Base-by-base conservation (phyloP, 1,140 invertebrate genomes). In the Linepithema humile region DNA sequence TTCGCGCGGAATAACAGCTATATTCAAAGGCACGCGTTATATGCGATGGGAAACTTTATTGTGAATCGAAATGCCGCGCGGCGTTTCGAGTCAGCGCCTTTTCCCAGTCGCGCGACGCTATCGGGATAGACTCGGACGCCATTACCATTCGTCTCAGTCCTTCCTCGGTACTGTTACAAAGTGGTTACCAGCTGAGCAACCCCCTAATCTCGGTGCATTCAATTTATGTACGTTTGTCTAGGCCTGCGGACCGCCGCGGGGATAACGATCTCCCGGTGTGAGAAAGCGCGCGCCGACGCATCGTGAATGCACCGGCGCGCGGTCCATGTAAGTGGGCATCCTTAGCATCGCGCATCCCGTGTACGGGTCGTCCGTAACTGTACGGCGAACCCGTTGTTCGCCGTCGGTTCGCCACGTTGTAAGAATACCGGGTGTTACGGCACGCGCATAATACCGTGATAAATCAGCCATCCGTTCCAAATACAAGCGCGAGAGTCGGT, bases 191-290 rank as follows among this genome's bases (percentile, higher is more conserved):
- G 75, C 74, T 84, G 67, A 82, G 86, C 57, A 50, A 69, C 62
- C 69, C 78, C 80, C 67, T 86, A 85, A 83, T 83, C 87, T 80
- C 74, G 48, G 55, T 29, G 67, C 85, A 55, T 88, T 89, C 84
- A 83, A 89, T 89, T 88, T 89, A 89, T 88, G 80, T 89, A 83
- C 78, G 87, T 86, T 88, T 86, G 78, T 89, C 88, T 88, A 88
- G 78, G 62, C 40, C 64, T 78, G 59, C 45, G 43, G 83, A 86
- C 80, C 69, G 67, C 73, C 67, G 43, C 74, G n/a, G 67, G 87
- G 88, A 89, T 86, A 86, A 89, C 80, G 87, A 89, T 89, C 88
- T 88, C 84, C 77, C 32, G 84, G 67, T 74, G 87, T 53, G 83
- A 88, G 87, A 85, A 85, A 85, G 69, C 82, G 65, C 74, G 69